Conservation (phyloP, 2,888 invertebrate species). For the Seira ritae region DNA sequence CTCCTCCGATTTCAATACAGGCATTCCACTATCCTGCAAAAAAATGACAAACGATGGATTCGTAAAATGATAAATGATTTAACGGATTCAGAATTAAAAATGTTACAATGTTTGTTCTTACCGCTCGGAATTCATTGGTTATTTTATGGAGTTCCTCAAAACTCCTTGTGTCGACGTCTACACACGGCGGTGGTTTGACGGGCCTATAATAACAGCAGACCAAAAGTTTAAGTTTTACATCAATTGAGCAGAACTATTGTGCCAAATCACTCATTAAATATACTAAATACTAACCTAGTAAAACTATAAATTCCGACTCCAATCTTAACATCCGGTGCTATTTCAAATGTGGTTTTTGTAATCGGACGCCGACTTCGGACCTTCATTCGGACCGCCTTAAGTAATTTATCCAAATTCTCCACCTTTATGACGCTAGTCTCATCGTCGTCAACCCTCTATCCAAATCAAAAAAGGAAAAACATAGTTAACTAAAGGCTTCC, state of each 20-base stretch:
- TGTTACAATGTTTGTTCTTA: constrained; percentile 26
- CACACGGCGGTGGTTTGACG: constrained; percentile 47
- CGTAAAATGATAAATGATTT: background rate
- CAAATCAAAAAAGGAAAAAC: background rate
- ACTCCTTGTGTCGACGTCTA: constrained; percentile 57
- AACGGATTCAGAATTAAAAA: background rate
- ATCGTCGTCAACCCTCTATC: constrained; percentile 55
- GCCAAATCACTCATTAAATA: too few species aligned
- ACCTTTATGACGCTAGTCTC: constrained; percentile 45
- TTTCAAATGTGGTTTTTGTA: constrained; percentile 58
- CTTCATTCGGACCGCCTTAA: constrained; percentile 67
- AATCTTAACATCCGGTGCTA: constrained; percentile 64
- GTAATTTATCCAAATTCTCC: constrained; percentile 53
- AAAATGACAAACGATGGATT: background rate
- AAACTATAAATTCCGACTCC: constrained; percentile 70
- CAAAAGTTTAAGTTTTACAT: too few species aligned
- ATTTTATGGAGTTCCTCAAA: constrained; percentile 58
- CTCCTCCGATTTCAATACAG: constrained; percentile 68
- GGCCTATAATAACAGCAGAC: constrained; percentile 31
- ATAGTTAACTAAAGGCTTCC: too few species aligned
- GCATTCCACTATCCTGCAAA: constrained; percentile 65
- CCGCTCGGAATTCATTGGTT: constrained; percentile 60
- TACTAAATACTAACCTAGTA: constrained; percentile 64
- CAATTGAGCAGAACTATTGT: too few species aligned
- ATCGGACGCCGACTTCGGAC: constrained; percentile 64